Base-by-base conservation (phyloP, 2,797 vertebrate genomes). In the Pagetopsis macropterus region DNA sequence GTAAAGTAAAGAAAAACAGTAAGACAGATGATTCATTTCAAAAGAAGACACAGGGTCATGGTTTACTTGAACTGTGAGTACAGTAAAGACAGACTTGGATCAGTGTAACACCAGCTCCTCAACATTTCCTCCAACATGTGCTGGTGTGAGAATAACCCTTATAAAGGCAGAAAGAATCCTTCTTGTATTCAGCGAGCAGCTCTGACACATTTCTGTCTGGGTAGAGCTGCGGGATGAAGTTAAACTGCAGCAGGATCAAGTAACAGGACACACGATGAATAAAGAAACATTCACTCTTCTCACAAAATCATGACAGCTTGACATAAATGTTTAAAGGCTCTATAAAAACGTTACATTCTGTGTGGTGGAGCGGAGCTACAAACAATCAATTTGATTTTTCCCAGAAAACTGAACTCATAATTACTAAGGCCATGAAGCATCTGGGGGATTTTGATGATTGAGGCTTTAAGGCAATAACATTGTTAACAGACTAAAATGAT, bases 381-480 rank as follows among this genome's bases (percentile, higher is more conserved):
- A 77, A 72, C 44, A 65, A 61, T 79, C 48, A 1, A 66, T 68
- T 67, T 17, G 44, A 33, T 73, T 58, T 10, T 55, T 78, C 57
- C 72, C 43, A 66, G n/a, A 57, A 58, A 72, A 79, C 11, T 69
- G 21, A 78, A 75, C 70, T 61, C 50, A 75, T 69, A 65, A 62
- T 57, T 69, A 43, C 83, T 84, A 70, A 80, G 70, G 77, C 75
- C 71, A 65, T 81, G 54, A 40, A 64, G 49, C 72, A 71, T 68
- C 13, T 23, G 48, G 43, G 27, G 61, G 49, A 57, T 57, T 69
- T 27, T 52, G 65, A 79, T 61, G 65, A 64, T 37, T 79, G 81
- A 56, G 72, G 60, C 59, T 81, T 87, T 88, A 87, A 92, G 88
- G 90, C 87, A 86, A 44, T 67, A 75, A 70, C 58, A 40, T 62